Base-by-base conservation (phyloP, 2,797 vertebrate species). In the Apogon hyalosoma region DNA sequence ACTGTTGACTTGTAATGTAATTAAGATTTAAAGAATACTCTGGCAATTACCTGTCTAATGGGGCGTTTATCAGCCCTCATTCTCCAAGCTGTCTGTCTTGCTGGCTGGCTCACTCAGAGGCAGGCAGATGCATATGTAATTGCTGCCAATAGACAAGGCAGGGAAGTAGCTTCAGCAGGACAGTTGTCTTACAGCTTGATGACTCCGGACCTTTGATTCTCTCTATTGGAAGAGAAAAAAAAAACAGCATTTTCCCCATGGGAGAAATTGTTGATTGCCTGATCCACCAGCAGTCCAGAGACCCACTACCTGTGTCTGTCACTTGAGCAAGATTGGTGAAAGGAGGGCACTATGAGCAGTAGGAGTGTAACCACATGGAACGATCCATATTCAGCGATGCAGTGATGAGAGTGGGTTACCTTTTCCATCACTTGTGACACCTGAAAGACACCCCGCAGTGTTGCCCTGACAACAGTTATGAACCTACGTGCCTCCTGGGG, bases 1-100 rank as follows among this genome's bases (percentile, higher is more conserved):
- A 77, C 82, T 89, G 90, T 87, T 92, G 92, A 93, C 89, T 87
- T 75, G 80, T 76, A 83, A 86, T 92, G 88, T 93, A 92, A 92
- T 94, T 94, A 93, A 93, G 91, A 93, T 91, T 92, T 90, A 91
- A 90, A 90, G 88, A 90, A 94, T 90, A 92, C 79, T 91, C 82
- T 87, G 86, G 86, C 89, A 92, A 92, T 93, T 93, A 92, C 90
- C 89, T 86, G 88, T 89, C 88, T 94, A 94, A 93, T 92, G 92
- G 88, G 92, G 65, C 88, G 84, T 92, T 87, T 75, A 88, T 87
- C 88, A 89, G 89, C 87, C 88, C 84, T 81, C 79, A 73, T 87
- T 89, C 84, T 87, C 84, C 88, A 86, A 86, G 85, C 86, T 87
- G 89, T 87, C 87, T 86, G 76, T 86, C 85, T 91, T 82, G 63